A percentile compares a stretch with the other conserved stretches of the same genome.
Evolutionary conservation across 2,113 vertebrate genomes (phyloP).

Genomic region (Limanda limanda): DNA sequence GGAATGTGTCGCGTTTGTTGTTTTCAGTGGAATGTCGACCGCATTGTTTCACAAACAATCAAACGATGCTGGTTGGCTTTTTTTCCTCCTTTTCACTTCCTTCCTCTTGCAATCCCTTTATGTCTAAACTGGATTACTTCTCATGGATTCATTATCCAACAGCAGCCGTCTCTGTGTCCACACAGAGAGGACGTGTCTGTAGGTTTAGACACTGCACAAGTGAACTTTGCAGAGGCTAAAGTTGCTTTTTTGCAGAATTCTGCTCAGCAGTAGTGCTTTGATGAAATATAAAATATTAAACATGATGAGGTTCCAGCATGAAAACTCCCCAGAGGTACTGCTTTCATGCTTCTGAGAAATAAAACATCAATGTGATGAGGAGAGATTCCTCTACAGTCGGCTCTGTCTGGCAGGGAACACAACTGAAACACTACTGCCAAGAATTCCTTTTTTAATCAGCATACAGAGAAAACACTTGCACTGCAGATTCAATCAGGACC

Average conservation of each 20-base stretch:
- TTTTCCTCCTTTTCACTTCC: conserved; percentile 45
- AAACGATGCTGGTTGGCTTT: conserved; percentile 52
- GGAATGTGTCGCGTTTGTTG: conserved; percentile 77
- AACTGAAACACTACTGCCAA: conserved; percentile 1
- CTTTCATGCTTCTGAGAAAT: conserved; percentile 42
- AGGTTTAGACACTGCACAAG: conserved; percentile 16
- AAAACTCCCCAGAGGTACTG: conserved; percentile 19
- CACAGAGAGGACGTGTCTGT: conserved; percentile 27
- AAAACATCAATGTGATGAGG: conserved; percentile 20
- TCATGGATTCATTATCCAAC: conserved; percentile 43
- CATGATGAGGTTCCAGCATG: not conserved
- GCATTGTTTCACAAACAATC: conserved; percentile 76
- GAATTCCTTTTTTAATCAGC: not conserved
- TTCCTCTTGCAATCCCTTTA: conserved; percentile 57
- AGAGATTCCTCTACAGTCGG: conserved; percentile 15
- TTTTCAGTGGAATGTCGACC: conserved; percentile 65
- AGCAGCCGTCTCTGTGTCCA: conserved; percentile 1
- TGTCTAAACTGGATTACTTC: conserved; percentile 54
- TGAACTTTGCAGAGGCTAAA: conserved; percentile 31
- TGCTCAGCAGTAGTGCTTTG: conserved; percentile 21
- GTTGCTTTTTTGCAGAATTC: conserved; percentile 9
- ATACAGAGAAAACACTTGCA: not conserved
- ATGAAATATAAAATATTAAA: conserved; percentile 36
- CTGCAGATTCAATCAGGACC: not conserved
- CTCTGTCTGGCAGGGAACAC: conserved; percentile 2